phyloP scores from a whole-genome alignment of 2,888 invertebrate genomes.

The Cephonodes hylas region DNA sequence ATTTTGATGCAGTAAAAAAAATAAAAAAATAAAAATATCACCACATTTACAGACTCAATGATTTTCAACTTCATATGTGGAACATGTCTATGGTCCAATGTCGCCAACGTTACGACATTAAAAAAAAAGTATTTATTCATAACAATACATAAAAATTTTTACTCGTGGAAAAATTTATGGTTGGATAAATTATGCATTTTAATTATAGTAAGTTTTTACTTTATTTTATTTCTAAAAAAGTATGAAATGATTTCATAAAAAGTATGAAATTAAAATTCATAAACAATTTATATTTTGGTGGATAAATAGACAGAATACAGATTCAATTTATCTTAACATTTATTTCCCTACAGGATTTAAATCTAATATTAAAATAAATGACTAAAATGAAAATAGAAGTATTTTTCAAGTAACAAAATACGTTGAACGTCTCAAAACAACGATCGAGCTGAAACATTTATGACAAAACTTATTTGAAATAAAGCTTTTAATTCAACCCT shows the following conservation, averaged over 20 bases:
- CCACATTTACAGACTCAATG: not conserved
- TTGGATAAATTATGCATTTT: not conserved
- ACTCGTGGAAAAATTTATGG: not conserved
- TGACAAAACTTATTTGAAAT: not conserved
- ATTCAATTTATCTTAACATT: conserved; percentile 6
- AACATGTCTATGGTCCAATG: not conserved
- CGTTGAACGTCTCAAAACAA: conserved; percentile 14
- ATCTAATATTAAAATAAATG: conserved; percentile 30
- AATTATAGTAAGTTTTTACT: not conserved
- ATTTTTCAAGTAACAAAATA: conserved; percentile 32
- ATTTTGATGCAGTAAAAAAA: conserved; percentile 22
- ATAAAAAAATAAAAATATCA: conserved; percentile 15
- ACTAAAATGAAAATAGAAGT: conserved; percentile 80
- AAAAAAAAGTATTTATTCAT: not conserved
- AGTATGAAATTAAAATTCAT: not conserved
- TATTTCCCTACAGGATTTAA: not conserved
- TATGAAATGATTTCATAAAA: not conserved
- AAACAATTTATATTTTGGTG: not conserved
- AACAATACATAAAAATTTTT: not conserved
- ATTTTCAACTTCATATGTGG: not conserved
- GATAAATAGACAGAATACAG: conserved; percentile 8
- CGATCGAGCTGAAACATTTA: conserved; percentile 7
- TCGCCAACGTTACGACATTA: not conserved
- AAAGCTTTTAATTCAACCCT: not conserved
- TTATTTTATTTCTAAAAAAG: too few species aligned